These are phyloP conservation scores for Hyaena hyaena DNA, from an alignment of 2,113 vertebrate genomes.

Conservation along the genomic window DNA sequence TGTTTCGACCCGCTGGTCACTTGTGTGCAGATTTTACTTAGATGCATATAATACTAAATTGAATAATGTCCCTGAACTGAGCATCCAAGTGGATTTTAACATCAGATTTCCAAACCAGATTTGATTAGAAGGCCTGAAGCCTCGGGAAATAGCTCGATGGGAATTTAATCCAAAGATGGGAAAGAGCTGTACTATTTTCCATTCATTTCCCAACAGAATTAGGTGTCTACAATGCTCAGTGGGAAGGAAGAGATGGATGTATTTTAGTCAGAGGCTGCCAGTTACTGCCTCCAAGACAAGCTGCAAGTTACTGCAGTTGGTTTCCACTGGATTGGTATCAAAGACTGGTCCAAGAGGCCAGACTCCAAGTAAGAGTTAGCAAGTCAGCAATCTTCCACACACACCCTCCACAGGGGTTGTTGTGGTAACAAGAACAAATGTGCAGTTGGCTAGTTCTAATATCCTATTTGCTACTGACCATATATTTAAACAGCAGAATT, in stretches of 20 bases:
- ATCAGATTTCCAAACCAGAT: slow-evolving; percentile 51
- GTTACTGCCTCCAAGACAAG: slow-evolving; percentile 63
- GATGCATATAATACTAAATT: slow-evolving; percentile 42
- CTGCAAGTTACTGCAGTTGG: slow-evolving; percentile 37
- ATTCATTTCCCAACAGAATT: slow-evolving; percentile 57
- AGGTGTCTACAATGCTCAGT: slow-evolving; percentile 42
- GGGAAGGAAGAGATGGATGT: not conserved
- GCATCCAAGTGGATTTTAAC: slow-evolving; percentile 31
- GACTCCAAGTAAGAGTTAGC: slow-evolving; percentile 34
- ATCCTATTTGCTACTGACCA: slow-evolving; percentile 29
- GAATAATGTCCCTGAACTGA: slow-evolving; percentile 52
- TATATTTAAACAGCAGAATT: slow-evolving; percentile 56
- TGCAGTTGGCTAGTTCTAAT: not conserved
- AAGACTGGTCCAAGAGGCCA: slow-evolving; percentile 59
- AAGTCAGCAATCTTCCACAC: slow-evolving; percentile 3
- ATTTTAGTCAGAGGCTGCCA: slow-evolving; percentile 55
- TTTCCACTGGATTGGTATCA: slow-evolving; percentile 58
- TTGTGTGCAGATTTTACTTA: slow-evolving; percentile 58
- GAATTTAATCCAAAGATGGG: slow-evolving; percentile 48
- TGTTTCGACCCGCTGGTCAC: slow-evolving; percentile 53
- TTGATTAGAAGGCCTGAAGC: slow-evolving; percentile 69
- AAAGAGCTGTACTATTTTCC: slow-evolving; percentile 55
- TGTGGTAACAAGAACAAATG: slow-evolving; percentile 50
- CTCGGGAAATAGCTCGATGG: slow-evolving; percentile 49
- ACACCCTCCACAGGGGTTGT: not conserved